Evolutionary conservation across 1,140 invertebrate genomes (phyloP), one percentile per base, ranked within the genome.

Genomic region (Tigriopus japonicus): DNA sequence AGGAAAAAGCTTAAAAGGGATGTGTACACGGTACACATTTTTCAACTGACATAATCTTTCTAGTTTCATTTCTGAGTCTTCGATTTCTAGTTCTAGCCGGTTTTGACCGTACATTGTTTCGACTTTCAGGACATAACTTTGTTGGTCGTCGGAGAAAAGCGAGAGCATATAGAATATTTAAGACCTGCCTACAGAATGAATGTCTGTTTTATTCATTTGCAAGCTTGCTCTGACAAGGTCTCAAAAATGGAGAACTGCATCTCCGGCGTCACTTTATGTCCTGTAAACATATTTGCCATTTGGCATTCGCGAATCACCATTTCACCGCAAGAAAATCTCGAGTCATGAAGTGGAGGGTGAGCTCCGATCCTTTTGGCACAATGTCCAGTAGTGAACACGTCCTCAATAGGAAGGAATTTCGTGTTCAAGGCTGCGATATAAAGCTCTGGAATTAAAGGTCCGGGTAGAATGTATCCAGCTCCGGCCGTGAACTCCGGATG

Each of bases 361-460:
- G 62, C 64, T 10, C 64, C 65, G 10, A 69, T 60, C 1, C 41
- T 15, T n/a, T 56, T 41, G 10, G 65, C 67, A 62, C 66, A 65
- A 42, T 67, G 64, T 3, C 70, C 73, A 12, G 73, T 73, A 9
- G 73, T 66, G 63, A 70, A 74, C 24, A 73, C 68, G 63, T 74
- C 73, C 59, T 74, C 73, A 21, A 74, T 62, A 62, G 70, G 70
- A 17, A 73, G 66, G 5, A 69, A 42, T 17, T 45, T 45, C 5
- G 63, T 65, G 7, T 59, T 60, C n/a, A 66, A 52, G 6, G 71
- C 66, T 1, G 66, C 68, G 15, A 64, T 24, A 62, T 67, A 71
- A 24, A 74, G 56, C 1, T 66, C 53, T 17, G 42, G 41, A 1
- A 70, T 64, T 13, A 71, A 60, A 6, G 63, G 59, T 7, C 63